These are phyloP conservation scores for Cathartes aura DNA, from an alignment of 2,113 vertebrate species.

Conservation along the genomic window DNA sequence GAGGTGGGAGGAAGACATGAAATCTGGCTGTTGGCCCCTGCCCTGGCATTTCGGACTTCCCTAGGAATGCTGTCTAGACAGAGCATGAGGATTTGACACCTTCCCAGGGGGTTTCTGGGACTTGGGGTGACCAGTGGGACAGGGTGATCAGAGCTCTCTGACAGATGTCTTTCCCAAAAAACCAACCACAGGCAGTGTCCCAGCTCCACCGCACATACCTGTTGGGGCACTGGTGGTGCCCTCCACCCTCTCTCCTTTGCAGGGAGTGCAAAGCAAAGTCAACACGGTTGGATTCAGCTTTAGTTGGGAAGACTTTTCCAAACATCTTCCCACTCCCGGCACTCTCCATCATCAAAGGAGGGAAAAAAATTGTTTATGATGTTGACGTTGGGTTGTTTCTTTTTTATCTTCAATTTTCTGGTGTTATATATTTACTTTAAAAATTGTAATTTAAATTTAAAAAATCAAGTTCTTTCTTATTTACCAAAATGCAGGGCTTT, in stretches of 20 bases:
- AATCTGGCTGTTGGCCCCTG: neutral
- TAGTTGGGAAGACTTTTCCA: neutral
- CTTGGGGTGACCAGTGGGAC: neutral
- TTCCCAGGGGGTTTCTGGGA: neutral
- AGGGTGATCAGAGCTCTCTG: neutral
- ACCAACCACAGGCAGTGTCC: rapidly evolving
- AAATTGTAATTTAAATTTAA: neutral
- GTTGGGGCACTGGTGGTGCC: neutral
- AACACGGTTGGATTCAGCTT: neutral
- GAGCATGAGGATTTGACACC: neutral
- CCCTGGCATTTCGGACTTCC: neutral
- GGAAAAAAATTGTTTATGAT: neutral
- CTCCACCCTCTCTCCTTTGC: neutral
- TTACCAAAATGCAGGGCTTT: neutral
- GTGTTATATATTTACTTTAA: neutral
- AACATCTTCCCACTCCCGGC: neutral
- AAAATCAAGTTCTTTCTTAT: neutral
- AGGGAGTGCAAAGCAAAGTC: neutral
- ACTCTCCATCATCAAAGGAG: neutral
- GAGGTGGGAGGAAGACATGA: neutral
- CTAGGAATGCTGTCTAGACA: neutral
- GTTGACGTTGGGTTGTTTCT: neutral
- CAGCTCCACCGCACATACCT: neutral
- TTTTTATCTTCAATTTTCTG: neutral
- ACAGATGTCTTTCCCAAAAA: neutral